These are phyloP conservation scores for Hippocampus kuda DNA, from an alignment of 2,797 vertebrate species.

Conservation along the genomic window DNA sequence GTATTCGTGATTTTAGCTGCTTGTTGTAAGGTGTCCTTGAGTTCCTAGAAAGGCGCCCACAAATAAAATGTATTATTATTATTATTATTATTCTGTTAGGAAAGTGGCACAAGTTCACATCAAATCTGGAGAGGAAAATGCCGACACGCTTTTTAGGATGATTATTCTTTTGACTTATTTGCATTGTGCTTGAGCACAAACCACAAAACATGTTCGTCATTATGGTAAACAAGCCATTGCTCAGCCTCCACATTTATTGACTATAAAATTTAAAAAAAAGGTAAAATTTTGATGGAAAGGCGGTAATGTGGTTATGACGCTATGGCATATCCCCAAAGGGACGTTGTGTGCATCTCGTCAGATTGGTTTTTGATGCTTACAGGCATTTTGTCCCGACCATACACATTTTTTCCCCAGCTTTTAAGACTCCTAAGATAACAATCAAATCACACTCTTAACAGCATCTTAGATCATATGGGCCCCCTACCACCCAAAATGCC, in stretches of 20 bases:
- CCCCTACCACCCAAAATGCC: too few relatives aligned
- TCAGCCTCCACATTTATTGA: background rate
- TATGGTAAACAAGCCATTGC: background rate
- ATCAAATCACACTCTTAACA: background rate
- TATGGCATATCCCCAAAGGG: background rate
- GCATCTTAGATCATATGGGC: too few relatives aligned
- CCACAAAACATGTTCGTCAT: background rate
- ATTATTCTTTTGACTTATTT: background rate
- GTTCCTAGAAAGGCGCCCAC: too few relatives aligned
- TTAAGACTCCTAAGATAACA: background rate
- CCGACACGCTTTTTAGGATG: background rate
- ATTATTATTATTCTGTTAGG: too few relatives aligned
- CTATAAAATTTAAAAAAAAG: background rate
- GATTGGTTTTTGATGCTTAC: background rate
- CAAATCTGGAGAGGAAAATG: background rate
- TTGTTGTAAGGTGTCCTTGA: too few relatives aligned
- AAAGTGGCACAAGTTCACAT: background rate
- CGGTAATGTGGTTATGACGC: background rate
- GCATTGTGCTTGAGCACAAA: background rate
- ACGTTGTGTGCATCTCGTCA: background rate
- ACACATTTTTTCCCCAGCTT: background rate
- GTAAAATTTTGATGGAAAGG: background rate
- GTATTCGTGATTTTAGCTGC: too few relatives aligned
- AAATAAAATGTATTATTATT: too few relatives aligned
- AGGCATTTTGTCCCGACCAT: background rate